Percentiles rank a stretch among this genome's conserved stretches.
These are phyloP conservation scores for Zaprionus nigranus DNA, from an alignment of 1,140 invertebrate genomes.

Conservation along the genomic window DNA sequence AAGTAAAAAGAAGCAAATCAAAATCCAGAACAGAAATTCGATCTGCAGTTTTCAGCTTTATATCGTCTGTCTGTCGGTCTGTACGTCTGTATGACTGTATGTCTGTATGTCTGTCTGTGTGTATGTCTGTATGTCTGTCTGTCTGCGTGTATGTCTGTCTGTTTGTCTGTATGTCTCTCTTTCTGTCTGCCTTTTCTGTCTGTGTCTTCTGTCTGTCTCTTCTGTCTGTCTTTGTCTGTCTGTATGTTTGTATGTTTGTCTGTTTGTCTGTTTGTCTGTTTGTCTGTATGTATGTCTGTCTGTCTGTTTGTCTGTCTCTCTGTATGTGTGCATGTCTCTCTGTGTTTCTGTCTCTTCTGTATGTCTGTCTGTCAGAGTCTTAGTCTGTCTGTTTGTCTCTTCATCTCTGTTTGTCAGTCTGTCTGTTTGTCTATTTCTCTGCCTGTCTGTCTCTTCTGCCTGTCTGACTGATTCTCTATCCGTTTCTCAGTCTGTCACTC, in stretches of 20 bases:
- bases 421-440: not conserved
- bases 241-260: not conserved
- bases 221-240: not conserved
- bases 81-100: not conserved
- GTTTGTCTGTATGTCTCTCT: no score
- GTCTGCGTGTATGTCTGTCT: not conserved
- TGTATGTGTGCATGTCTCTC: no score
- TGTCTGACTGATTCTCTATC: no score
- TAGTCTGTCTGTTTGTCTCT: not conserved
- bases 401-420: not conserved
- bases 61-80: not conserved
- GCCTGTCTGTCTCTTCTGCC: no score
- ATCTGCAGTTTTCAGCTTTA: conserved; percentile 12
- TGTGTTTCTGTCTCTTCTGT: no score
- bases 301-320: no score
- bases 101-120: not conserved
- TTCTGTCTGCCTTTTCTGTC: not conserved
- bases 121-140: not conserved
- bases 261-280: no score
- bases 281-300: no score
- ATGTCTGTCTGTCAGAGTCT: no score
- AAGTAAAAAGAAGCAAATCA: conserved; percentile 22
- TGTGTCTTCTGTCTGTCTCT: not conserved
- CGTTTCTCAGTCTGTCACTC: no score
- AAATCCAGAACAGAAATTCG: conserved; percentile 33